These are phyloP conservation scores for Anomalospiza imberbis DNA, from an alignment of 2,797 vertebrate genomes.

Conservation along the genomic window DNA sequence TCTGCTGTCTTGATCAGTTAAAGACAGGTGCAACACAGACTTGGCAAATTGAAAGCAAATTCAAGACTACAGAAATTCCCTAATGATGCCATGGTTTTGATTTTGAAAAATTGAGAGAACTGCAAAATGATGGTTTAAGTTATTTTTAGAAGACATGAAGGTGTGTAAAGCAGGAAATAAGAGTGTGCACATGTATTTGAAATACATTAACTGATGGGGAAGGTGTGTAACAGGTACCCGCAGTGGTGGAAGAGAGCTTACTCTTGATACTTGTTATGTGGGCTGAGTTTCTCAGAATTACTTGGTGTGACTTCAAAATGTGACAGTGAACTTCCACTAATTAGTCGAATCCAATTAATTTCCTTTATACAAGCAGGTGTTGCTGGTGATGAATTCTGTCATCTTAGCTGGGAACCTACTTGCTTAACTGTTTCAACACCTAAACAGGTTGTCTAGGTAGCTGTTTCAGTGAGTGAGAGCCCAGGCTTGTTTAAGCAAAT, in stretches of 20 bases:
- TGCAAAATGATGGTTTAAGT: conserved; percentile 23
- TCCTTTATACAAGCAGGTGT: neutral
- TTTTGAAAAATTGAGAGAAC: conserved; percentile 1
- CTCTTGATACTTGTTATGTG: neutral
- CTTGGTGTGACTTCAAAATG: neutral
- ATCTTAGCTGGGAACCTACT: neutral
- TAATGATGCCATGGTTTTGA: neutral
- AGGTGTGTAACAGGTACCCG: neutral
- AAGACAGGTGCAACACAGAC: neutral
- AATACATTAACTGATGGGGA: neutral
- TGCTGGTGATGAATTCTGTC: neutral
- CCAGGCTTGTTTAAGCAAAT: neutral
- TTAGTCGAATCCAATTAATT: neutral
- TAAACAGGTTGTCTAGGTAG: neutral
- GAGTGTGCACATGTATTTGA: neutral
- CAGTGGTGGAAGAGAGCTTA: neutral
- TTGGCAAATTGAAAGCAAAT: neutral
- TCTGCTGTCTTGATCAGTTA: neutral
- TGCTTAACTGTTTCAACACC: neutral
- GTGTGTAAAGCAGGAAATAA: neutral
- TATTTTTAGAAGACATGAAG: neutral
- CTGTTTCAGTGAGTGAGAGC: neutral
- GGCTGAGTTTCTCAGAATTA: neutral
- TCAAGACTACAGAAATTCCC: neutral
- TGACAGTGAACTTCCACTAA: neutral